These are phyloP conservation scores for Apotomis turbidana DNA, from an alignment of 2,888 invertebrate genomes.

Conservation along the genomic window DNA sequence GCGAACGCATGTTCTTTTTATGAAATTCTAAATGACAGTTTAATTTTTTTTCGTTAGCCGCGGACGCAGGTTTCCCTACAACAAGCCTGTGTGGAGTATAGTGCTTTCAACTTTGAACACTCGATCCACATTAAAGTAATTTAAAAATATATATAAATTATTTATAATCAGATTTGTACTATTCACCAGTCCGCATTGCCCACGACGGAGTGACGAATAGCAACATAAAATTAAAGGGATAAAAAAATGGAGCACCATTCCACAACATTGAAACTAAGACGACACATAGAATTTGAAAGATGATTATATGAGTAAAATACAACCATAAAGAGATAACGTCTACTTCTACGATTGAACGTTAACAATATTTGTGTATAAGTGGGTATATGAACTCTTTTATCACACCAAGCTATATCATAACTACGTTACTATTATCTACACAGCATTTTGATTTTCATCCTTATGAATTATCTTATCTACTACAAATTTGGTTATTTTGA, in stretches of 20 bases:
- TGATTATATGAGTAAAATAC: constrained; percentile 26
- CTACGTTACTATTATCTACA: constrained; percentile 86
- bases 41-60: neutral
- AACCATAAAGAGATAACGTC: constrained; percentile 34
- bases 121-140: neutral
- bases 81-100: constrained; percentile 3
- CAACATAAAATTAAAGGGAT: constrained; percentile 39
- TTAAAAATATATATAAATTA: neutral
- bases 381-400: constrained; percentile 78
- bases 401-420: constrained; percentile 45
- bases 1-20: too few species aligned
- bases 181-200: constrained; percentile 83
- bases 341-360: constrained; percentile 13
- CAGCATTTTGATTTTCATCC: constrained; percentile 81
- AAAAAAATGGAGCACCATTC: constrained; percentile 65
- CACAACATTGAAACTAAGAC: constrained; percentile 51
- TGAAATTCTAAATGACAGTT: neutral
- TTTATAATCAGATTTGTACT: constrained; percentile 47
- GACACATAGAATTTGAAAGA: constrained; percentile 62
- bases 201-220: constrained; percentile 78
- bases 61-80: neutral
- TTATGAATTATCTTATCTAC: constrained; percentile 31
- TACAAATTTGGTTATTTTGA: neutral
- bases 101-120: neutral
- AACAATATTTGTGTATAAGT: constrained; percentile 49